Conservation (phyloP, 1,140 invertebrate species). For the Macrobrachium rosenbergii region DNA sequence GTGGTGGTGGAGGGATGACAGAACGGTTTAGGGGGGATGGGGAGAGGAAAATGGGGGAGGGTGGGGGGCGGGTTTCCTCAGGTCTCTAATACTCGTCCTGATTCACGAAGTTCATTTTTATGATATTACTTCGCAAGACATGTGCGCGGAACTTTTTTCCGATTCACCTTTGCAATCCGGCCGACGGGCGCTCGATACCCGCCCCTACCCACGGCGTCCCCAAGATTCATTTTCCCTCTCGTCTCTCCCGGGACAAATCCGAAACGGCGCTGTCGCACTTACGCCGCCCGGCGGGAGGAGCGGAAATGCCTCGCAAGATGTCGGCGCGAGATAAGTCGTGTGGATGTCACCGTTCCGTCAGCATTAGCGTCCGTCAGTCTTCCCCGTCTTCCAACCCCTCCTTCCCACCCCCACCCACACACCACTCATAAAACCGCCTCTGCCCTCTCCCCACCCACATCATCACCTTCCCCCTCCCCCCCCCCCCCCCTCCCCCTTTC, state of each 20-base stretch:
- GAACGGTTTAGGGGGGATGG: background rate
- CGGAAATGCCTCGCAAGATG: constrained; percentile 41
- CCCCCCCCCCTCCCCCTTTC: background rate
- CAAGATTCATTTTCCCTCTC: too few species aligned
- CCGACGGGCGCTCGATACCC: too few species aligned
- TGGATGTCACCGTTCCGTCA: constrained; percentile 62
- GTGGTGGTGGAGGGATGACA: too few species aligned
- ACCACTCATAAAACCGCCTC: background rate
- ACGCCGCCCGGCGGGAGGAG: background rate
- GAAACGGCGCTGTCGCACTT: constrained; percentile 2
- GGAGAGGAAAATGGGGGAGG: constrained; percentile 4
- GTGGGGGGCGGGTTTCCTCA: constrained; percentile 32
- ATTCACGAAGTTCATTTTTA: constrained; percentile 55
- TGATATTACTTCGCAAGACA: constrained; percentile 44
- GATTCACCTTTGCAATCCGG: constrained; percentile 8
- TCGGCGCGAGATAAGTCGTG: constrained; percentile 52
- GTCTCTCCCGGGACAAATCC: too few species aligned
- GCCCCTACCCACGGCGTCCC: too few species aligned
- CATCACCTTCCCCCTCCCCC: background rate
- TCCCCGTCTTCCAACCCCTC: background rate
- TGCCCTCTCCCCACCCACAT: background rate
- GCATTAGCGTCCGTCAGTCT: constrained; percentile 61
- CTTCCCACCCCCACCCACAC: background rate
- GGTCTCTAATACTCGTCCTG: constrained; percentile 52
- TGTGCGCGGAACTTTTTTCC: constrained; percentile 32